phyloP scores from a whole-genome alignment of 64 coral and sea anemone genomes.

The Montipora cactus region DNA sequence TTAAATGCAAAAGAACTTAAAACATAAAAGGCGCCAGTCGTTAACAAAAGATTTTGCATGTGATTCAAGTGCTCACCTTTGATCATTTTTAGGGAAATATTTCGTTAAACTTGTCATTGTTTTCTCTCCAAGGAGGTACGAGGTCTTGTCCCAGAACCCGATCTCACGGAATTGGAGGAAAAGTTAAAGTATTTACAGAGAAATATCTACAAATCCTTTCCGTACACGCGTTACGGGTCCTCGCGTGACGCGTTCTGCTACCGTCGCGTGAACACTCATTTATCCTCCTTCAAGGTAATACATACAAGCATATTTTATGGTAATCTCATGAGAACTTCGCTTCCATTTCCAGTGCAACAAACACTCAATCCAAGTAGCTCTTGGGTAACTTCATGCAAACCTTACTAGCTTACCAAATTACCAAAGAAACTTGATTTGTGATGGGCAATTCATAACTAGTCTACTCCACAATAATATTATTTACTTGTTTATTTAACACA shows the following conservation, averaged over 20 bases:
- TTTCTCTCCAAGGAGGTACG: constrained; percentile 47
- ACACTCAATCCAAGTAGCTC: not conserved
- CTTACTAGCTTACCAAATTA: too few species aligned
- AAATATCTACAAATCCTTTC: constrained; percentile 89
- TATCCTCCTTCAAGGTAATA: constrained; percentile 77
- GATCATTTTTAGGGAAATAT: not conserved
- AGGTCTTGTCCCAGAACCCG: constrained; percentile 75
- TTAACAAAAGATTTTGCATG: constrained; percentile 4
- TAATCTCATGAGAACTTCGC: not conserved
- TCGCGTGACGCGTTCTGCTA: constrained; percentile 73
- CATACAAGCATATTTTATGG: not conserved
- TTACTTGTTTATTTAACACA: too few species aligned
- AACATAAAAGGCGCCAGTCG: not conserved
- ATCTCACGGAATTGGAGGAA: constrained; percentile 74
- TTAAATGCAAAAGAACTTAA: not conserved
- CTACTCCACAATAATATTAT: too few species aligned
- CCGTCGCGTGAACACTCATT: constrained; percentile 75
- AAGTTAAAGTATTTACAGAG: constrained; percentile 70
- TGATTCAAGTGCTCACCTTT: not conserved
- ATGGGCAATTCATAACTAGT: too few species aligned
- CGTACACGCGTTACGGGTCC: constrained; percentile 68
- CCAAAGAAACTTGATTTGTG: too few species aligned
- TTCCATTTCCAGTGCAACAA: not conserved
- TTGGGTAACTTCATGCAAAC: not conserved
- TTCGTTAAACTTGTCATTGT: not conserved